phyloP scores from a whole-genome alignment of 2,888 invertebrate species.

The Idaea biselata region DNA sequence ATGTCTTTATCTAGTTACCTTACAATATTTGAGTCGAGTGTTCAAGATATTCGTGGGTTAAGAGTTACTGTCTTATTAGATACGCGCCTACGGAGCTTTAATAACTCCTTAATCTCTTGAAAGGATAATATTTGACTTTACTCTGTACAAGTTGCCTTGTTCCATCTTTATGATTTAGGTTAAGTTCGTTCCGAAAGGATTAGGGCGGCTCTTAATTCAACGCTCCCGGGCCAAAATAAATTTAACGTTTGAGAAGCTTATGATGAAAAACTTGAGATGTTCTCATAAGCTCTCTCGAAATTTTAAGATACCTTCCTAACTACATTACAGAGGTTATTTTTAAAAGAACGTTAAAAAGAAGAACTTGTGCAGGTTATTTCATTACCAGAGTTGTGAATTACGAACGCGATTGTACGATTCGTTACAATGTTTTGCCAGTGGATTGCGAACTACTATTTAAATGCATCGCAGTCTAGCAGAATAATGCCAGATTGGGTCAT shows the following conservation, averaged over 20 bases:
- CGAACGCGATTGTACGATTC: constrained; percentile 50
- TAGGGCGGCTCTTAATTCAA: constrained; percentile 75
- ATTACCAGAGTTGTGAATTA: constrained; percentile 24
- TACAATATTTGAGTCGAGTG: not conserved
- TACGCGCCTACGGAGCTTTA: constrained; percentile 56
- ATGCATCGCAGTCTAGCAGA: constrained; percentile 21
- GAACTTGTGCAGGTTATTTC: not conserved
- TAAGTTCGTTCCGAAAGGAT: constrained; percentile 77
- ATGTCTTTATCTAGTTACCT: not conserved
- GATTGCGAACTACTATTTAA: constrained; percentile 41
- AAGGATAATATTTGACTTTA: constrained; percentile 76
- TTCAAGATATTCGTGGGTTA: constrained; percentile 21
- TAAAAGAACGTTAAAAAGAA: constrained; percentile 20
- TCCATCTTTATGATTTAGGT: constrained; percentile 78
- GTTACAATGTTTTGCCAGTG: constrained; percentile 43
- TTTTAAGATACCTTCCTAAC: constrained; percentile 45
- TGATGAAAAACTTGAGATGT: constrained; percentile 75
- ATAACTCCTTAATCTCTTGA: constrained; percentile 70
- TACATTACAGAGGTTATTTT: constrained; percentile 33
- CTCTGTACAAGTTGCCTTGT: constrained; percentile 75
- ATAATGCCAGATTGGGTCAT: constrained; percentile 33
- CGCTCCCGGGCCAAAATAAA: constrained; percentile 77
- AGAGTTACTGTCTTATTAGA: constrained; percentile 22
- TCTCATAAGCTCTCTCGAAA: constrained; percentile 52
- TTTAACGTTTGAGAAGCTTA: constrained; percentile 74